A percentile compares a stretch with the other conserved stretches of the same genome.
These are phyloP conservation scores for Hippocampus comes DNA, from an alignment of 2,113 vertebrate species.

Conservation along the genomic window DNA sequence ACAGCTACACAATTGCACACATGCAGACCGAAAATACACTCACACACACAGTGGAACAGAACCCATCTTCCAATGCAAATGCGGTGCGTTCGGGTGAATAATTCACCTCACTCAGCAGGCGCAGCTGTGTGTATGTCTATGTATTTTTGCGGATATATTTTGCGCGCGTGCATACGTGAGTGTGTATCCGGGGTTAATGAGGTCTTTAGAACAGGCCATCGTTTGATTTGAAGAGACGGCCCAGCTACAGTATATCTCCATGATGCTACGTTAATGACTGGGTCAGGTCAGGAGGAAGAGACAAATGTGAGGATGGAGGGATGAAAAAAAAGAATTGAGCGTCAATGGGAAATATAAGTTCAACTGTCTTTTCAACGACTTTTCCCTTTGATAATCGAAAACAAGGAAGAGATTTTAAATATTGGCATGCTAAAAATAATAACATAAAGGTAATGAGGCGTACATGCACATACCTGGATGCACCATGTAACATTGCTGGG, in stretches of 20 bases:
- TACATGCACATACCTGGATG: constrained; percentile 16
- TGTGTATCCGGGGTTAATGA: constrained; percentile 33
- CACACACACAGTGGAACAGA: neutral
- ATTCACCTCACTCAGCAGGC: too few relatives aligned
- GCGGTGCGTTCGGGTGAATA: neutral
- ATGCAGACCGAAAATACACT: neutral
- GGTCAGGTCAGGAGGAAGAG: constrained; percentile 9
- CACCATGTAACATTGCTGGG: neutral
- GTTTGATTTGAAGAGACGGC: constrained; percentile 25
- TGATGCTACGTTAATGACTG: constrained; percentile 30
- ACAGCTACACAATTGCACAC: neutral
- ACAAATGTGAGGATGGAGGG: constrained; percentile 24
- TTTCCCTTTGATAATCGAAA: neutral
- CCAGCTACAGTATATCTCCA: constrained; percentile 4
- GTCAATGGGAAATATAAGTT: neutral
- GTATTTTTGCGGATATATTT: neutral
- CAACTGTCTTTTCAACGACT: neutral
- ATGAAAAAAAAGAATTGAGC: constrained; percentile 7
- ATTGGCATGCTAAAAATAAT: neutral
- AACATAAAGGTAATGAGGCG: constrained; percentile 30
- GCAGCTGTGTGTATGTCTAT: neutral
- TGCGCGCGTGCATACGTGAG: neutral
- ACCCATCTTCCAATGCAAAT: neutral
- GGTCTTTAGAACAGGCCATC: constrained; percentile 41
- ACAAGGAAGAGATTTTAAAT: neutral